These are phyloP conservation scores for Linyphia triangularis DNA, from an alignment of 2,888 invertebrate genomes.

Conservation along the genomic window DNA sequence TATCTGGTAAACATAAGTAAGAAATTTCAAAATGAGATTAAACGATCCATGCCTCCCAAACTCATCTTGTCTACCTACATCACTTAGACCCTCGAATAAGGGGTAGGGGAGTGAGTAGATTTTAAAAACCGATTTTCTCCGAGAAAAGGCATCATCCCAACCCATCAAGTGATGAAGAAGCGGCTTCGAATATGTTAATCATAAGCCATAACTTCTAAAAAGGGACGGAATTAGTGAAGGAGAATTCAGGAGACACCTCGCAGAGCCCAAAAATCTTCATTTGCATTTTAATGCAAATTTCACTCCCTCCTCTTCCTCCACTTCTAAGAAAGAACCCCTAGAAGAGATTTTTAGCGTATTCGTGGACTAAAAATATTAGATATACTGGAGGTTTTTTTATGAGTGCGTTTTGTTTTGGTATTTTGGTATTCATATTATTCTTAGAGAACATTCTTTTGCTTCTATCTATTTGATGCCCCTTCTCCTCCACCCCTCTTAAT, in stretches of 20 bases:
- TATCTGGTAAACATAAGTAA: constrained; percentile 66
- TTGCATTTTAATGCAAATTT: constrained; percentile 75
- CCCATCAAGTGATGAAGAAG: constrained; percentile 64
- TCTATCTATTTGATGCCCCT: constrained; percentile 33
- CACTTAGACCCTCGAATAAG: not conserved
- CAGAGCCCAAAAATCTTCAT: constrained; percentile 63
- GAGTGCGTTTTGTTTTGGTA: constrained; percentile 50
- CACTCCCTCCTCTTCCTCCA: constrained; percentile 24
- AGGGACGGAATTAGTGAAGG: constrained; percentile 50
- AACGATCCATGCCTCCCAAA: constrained; percentile 32
- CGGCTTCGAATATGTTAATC: constrained; percentile 67
- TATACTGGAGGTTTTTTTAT: constrained; percentile 15
- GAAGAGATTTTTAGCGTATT: constrained; percentile 46
- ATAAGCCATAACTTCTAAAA: constrained; percentile 67
- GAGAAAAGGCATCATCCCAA: constrained; percentile 54
- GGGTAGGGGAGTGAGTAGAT: constrained; percentile 22
- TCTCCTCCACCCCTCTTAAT: constrained; percentile 17
- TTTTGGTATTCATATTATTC: constrained; percentile 71
- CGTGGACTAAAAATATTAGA: constrained; percentile 52
- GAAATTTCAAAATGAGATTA: constrained; percentile 61
- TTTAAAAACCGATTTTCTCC: constrained; percentile 70
- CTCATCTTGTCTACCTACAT: constrained; percentile 12
- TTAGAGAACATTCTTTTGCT: constrained; percentile 52
- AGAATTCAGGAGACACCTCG: constrained; percentile 4
- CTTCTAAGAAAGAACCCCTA: too few species aligned